Conservation (phyloP, 1,140 invertebrate genomes). For the Trialeurodes vaporariorum region DNA sequence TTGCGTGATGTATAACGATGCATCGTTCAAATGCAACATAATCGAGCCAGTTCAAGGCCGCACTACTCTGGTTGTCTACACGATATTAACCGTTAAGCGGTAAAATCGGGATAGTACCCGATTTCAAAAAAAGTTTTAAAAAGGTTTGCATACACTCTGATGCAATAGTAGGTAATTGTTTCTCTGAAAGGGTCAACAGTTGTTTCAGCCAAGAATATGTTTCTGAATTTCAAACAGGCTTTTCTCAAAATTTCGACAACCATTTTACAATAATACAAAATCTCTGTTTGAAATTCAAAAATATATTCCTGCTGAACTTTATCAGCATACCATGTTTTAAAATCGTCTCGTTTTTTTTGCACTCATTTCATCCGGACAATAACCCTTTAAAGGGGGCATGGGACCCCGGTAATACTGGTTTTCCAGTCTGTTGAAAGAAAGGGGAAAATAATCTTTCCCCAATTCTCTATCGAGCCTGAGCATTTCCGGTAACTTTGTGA, state of each 20-base stretch:
- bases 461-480: slow-evolving; percentile 15
- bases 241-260: too few relatives aligned
- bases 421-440: slow-evolving; percentile 21
- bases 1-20: slow-evolving; percentile 12
- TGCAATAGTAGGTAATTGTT: slow-evolving; percentile 5
- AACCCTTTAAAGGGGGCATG: slow-evolving; percentile 16
- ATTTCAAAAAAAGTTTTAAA: too few relatives aligned
- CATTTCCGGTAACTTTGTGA: slow-evolving; percentile 13
- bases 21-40: neutral
- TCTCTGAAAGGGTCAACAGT: too few relatives aligned
- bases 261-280: too few relatives aligned
- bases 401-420: slow-evolving; percentile 22
- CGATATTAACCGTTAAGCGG: slow-evolving; percentile 9
- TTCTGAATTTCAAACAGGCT: too few relatives aligned
- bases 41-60: too few relatives aligned
- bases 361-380: slow-evolving; percentile 18
- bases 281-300: too few relatives aligned
- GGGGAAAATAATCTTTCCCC: slow-evolving; percentile 24
- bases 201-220: too few relatives aligned
- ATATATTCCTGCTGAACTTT: too few relatives aligned
- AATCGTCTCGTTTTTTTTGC: slow-evolving; percentile 8
- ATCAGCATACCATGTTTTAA: slow-evolving; percentile 20
- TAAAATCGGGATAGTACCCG: slow-evolving; percentile 10
- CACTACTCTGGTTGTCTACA: slow-evolving; percentile 10
- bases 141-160: too few relatives aligned